Percentiles rank a stretch among this genome's conserved stretches.
Evolutionary conservation across 1,140 invertebrate species (phyloP).

Genomic region (Drosophila simulans): DNA sequence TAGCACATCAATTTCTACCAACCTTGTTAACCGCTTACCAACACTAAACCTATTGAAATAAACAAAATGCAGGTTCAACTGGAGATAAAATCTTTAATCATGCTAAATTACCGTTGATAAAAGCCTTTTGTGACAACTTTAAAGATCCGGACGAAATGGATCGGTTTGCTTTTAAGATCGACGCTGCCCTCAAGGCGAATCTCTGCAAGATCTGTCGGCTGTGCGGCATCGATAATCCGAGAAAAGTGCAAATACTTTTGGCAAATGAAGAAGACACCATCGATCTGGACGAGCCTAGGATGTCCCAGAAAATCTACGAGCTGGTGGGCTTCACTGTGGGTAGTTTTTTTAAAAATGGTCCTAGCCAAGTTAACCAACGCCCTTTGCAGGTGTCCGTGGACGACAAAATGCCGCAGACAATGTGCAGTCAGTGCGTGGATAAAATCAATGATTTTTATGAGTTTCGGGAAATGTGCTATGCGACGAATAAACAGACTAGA

Average conservation of each 20-base stretch:
- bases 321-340: conserved; percentile 72
- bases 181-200: conserved; percentile 73
- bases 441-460: conserved; percentile 88
- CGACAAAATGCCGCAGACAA: conserved; percentile 87
- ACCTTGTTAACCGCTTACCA: not conserved
- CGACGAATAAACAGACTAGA: conserved; percentile 85
- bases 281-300: conserved; percentile 71
- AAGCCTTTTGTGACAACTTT: conserved; percentile 1
- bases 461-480: conserved; percentile 86
- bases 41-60: conserved; percentile 16
- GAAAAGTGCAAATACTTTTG: conserved; percentile 65
- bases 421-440: conserved; percentile 86
- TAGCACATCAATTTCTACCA: not conserved
- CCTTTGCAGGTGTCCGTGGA: conserved; percentile 85
- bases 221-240: conserved; percentile 82
- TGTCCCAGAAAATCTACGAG: conserved; percentile 71
- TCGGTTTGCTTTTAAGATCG: conserved; percentile 82
- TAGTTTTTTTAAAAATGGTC: not conserved
- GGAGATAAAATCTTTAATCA: conserved; percentile 41
- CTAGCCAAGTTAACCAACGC: not conserved
- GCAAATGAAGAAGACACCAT: conserved; percentile 38
- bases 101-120: conserved; percentile 7
- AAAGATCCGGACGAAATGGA: conserved; percentile 57
- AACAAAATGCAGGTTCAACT: conserved; percentile 40
- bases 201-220: conserved; percentile 82